Conservation (phyloP, 2,113 vertebrate species). For the Prochilodus magdalenae region DNA sequence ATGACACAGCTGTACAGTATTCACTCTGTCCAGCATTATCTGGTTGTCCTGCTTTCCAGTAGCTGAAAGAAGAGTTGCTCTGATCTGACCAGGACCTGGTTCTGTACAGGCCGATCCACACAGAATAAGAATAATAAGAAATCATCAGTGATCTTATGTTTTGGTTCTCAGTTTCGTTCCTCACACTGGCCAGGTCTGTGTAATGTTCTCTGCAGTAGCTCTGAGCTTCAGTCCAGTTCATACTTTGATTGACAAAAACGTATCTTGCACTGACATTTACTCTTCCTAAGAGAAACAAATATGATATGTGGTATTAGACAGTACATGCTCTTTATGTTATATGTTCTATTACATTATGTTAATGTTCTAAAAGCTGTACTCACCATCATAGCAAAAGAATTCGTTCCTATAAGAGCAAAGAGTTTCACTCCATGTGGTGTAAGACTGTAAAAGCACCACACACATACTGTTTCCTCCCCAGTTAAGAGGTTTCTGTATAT, state of each 20-base stretch:
- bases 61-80: too few relatives aligned
- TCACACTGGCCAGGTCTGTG: too few relatives aligned
- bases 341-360: background rate
- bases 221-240: constrained; percentile 45
- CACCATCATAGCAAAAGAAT: constrained; percentile 45
- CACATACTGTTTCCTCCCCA: too few relatives aligned
- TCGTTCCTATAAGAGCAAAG: background rate
- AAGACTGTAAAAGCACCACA: background rate
- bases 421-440: too few relatives aligned
- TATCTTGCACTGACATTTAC: too few relatives aligned
- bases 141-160: background rate
- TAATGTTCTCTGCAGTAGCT: background rate
- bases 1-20: constrained; percentile 14
- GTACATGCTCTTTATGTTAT: too few relatives aligned
- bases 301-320: background rate
- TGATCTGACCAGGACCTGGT: constrained; percentile 27
- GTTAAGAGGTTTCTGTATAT: too few relatives aligned
- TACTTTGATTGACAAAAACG: background rate
- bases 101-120: constrained; percentile 35
- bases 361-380: background rate
- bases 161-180: constrained; percentile 5
- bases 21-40: background rate
- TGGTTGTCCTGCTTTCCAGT: too few relatives aligned
- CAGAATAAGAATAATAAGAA: background rate
- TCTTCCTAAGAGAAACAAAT: background rate